phyloP scores from a whole-genome alignment of 1,140 invertebrate genomes.

The Ips typographus region DNA sequence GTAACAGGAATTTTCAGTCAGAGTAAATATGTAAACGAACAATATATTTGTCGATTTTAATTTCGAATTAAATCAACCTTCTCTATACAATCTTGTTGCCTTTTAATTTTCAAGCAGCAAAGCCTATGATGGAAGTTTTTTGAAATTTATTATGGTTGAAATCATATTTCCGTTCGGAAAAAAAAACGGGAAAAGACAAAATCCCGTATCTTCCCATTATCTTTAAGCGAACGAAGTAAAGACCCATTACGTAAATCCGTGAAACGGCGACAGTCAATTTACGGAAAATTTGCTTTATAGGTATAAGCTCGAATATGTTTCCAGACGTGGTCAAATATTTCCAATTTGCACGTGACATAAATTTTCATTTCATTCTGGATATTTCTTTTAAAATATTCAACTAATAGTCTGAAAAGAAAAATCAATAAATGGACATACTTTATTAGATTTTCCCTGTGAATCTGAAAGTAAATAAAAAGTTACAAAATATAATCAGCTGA shows the following conservation, averaged over 20 bases:
- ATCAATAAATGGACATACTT: too few relatives aligned
- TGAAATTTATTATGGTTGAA: neutral
- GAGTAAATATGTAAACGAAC: constrained; percentile 5
- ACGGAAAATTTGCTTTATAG: constrained; percentile 20
- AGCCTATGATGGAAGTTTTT: too few relatives aligned
- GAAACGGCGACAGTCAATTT: constrained; percentile 19
- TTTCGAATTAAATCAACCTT: neutral
- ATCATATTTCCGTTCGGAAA: neutral
- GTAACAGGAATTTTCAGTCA: constrained; percentile 2
- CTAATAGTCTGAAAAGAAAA: too few relatives aligned
- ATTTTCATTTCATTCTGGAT: neutral
- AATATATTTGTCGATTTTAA: constrained; percentile 3
- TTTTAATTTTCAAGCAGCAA: neutral
- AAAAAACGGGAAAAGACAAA: constrained; percentile 1
- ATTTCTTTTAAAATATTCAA: too few relatives aligned
- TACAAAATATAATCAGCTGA: too few relatives aligned
- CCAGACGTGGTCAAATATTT: constrained; percentile 2
- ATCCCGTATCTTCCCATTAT: constrained; percentile 20
- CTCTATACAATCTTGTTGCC: neutral
- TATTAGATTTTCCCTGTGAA: too few relatives aligned
- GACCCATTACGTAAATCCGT: constrained; percentile 20
- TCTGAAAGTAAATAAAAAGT: too few relatives aligned
- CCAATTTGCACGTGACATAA: constrained; percentile 1
- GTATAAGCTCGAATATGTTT: constrained; percentile 3
- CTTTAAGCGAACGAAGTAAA: constrained; percentile 18